Base-by-base conservation (phyloP, 2,888 invertebrate genomes). In the Eueremaeus valkanovi region DNA sequence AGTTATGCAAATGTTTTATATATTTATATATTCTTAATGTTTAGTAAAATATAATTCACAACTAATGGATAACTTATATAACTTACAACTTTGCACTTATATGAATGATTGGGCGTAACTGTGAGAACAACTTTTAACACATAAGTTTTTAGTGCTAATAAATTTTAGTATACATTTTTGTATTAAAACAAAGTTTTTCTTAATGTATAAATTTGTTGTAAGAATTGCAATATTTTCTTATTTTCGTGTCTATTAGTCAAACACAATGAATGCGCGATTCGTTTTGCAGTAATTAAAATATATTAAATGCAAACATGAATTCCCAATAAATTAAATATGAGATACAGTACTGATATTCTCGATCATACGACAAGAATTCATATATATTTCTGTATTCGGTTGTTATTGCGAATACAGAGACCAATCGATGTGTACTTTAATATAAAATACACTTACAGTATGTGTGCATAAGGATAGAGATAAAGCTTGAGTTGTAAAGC, bases 401-500 rank as follows among this genome's bases (percentile, higher is more conserved):
- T n/a, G n/a, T 24, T 42, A 70, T 70, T 70, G 66, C 66, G 40
- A 68, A 68, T 24, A 31, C 36, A 33, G 18, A 63, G 18, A 13
- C 13, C 40, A 42, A 70, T 70, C 70, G 42, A 70, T 45, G 70
- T 70, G 45, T 70, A 70, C 70, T 18, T 45, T 42, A 24, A 70
- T 70, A 70, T 70, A 70, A 70, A 70, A 42, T 70, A 70, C 70
- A 70, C 45, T 45, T 70, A 70, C 70, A 40, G 45, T 70, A 36
- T 66, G 33, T 58, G 29, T 70, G 45, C 27, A 70, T 29, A 27
- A 40, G 45, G 70, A 70, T 70, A 40, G 70, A 70, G 36, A 70
- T 36, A 70, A 29, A 70, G 36, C n/a, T 24, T 36, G 36, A 66
- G 70, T 18, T 70, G 45, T 70, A 70, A 70, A 70, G 70, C 70